Base-by-base conservation (phyloP, 2,797 vertebrate species). In the Morus bassanus region DNA sequence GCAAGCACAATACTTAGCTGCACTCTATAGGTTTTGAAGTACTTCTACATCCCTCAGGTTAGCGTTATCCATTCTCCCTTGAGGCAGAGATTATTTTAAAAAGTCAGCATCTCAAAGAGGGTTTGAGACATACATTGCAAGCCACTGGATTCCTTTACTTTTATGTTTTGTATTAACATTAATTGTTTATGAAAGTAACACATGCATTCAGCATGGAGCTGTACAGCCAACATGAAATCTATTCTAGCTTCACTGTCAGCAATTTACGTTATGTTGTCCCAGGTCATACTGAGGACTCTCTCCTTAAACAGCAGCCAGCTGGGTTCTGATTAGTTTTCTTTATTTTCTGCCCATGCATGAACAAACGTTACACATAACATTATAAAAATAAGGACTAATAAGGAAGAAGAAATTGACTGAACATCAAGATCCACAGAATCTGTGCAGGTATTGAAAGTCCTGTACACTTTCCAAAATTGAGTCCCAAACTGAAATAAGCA, bases 401-500 rank as follows among this genome's bases (percentile, higher is more conserved):
- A 63, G 28, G 31, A 86, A 39, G 13, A 83, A 11, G 0, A 46
- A 75, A 57, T 14, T 76, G 76, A 33, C 24, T n/a, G 75, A 56
- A 45, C 11, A 67, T 51, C 28, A 78, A 33, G 18, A 41, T 75
- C 18, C 31, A 37, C 31, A 60, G 28, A 89, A 56, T 16, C 6
- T 43, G 6, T 80, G 25, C 22, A 18, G 16, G 14, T 68, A 25
- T n/a, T 80, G 37, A 50, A 90, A 18, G n/a, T 78, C 10, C 27
- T 35, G 39, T 48, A 43, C 0, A 0, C 9, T 59, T 69, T 78
- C 30, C 14, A 45, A 59, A 76, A 73, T 2, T 31, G 30, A 70
- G 18, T 81, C 45, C 28, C 7, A 33, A 57, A 65, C 21, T 61
- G 8, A 92, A 72, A 65, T 27, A 2, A 41, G 10, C 27, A 63